Evolutionary conservation across 2,797 vertebrate genomes (phyloP), one percentile per base, ranked within the genome.

Genomic region (Gallinago solitaria): DNA sequence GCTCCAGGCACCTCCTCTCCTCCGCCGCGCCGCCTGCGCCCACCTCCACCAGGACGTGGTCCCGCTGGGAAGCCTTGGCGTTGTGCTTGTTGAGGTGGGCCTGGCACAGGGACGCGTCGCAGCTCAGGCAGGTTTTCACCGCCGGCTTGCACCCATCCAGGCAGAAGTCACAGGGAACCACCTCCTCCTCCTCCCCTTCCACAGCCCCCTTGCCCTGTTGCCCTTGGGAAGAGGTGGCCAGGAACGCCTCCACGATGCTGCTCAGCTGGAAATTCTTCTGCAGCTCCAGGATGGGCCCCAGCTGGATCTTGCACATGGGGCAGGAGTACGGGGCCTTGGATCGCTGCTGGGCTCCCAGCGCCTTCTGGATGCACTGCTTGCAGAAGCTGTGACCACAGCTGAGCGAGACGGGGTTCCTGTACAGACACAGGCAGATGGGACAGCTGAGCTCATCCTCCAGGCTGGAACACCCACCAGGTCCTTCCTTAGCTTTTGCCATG

Each of bases 361-460:
- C 73, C 53, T 90, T 67, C 74, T 30, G 23, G 86, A 98, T 95
- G 53, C 98, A 98, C 25, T 11, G 48, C 45, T 47, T 89, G 61
- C 98, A 99, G 97, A 98, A 98, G 95, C 71, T 98, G 97, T 98
- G 98, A 4, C 98, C 97, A 9, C 98, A 98, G 59, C 96, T 97
- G 68, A 98, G 97, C 10, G 87, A 90, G 70, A 98, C 85, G 0
- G 98, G 98, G 6, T 98, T 83, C 3, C 6, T 79, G 94, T 91
- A 98, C 37, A 98, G 85, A 15, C 95, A 88, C 14, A 98, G 94
- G 95, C 98, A 98, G 93, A 98, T 97, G 7, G 98, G 96, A 76
- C 98, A 99, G 89, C 94, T 98, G 71, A 98, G 97, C 80, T 98
- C 98, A 0, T 92, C 76, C 68, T 92, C 56, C 85, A 96, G 71